Evolutionary conservation across 2,797 vertebrate genomes (phyloP).

Genomic region (Lepilemur ruficaudatus): DNA sequence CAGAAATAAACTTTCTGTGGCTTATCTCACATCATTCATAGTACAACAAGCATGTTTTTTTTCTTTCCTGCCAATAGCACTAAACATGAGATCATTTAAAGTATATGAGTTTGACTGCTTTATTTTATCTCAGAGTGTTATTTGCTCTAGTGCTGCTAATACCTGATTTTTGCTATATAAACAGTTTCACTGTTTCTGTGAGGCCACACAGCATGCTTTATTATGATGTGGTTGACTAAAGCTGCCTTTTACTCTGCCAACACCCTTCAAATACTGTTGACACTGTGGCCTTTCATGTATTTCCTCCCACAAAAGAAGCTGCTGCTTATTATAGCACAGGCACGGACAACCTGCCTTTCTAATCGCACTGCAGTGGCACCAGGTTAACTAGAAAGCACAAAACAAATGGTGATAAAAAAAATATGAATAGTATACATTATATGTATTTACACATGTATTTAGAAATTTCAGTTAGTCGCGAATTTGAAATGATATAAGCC

Average conservation of each 20-base stretch:
- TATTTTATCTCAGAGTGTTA: conserved; percentile 52
- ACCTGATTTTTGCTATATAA: neutral
- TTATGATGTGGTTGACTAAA: neutral
- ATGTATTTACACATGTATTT: conserved; percentile 80
- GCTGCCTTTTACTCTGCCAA: conserved; percentile 58
- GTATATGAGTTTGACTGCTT: neutral
- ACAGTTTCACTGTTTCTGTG: neutral
- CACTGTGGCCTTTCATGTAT: neutral
- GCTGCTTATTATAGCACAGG: conserved; percentile 68
- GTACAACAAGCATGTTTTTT: conserved; percentile 20
- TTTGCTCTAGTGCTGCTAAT: neutral
- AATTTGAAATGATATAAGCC: conserved; percentile 76
- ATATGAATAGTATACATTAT: conserved; percentile 66
- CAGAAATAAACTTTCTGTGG: conserved; percentile 66
- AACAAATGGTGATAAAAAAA: conserved; percentile 68
- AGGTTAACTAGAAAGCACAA: conserved; percentile 81
- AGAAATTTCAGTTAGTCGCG: conserved; percentile 76
- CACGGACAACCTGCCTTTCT: conserved; percentile 48
- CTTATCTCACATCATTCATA: conserved; percentile 55
- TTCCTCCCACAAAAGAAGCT: conserved; percentile 6
- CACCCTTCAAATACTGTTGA: conserved; percentile 9
- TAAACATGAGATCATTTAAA: conserved; percentile 63
- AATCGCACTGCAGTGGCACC: conserved; percentile 64
- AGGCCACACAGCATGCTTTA: neutral
- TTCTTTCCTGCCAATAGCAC: conserved; percentile 56